Evolutionary conservation across 2,888 invertebrate genomes (phyloP), one percentile per base, ranked within the genome.

Genomic region (Drosophila mettleri): DNA sequence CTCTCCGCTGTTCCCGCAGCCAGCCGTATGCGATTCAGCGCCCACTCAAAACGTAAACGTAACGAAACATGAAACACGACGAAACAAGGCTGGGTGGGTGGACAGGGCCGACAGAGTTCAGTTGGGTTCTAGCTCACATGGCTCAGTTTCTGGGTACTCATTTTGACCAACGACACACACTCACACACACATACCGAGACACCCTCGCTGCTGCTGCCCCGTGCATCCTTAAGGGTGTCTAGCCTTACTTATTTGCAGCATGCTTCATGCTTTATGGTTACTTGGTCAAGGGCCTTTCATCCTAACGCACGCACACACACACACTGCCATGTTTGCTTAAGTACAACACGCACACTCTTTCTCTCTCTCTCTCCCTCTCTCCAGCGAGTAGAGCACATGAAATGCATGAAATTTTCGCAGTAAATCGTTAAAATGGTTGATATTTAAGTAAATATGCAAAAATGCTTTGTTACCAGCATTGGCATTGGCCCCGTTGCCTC

Each of bases 241-340:
- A 84, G 83, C 83, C 83, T 84, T 84, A 81, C 81, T 84, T 86
- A 84, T 84, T 86, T 84, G 82, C 81, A 84, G 82, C 81, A 84
- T 79, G 86, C 86, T 84, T 86, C 84, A 84, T 84, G 79, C 85
- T 86, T 86, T 88, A 86, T 83, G 86, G 88, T 88, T 86, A 86
- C 86, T 86, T 86, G 86, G 86, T 86, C 86, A 86, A 86, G 86
- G 86, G 88, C 86, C 81, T 86, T 87, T 82, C 72, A 75, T 75
- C 67, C 69, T 66, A 43, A 78, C 58, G 48, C 71, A 78, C 49
- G 71, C 53, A 62, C 61, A 46, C 65, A n/a, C 53, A 49, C 51
- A 46, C 60, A 52, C 14, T 60, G 39, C 31, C 34, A 74, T 70
- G 62, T 76, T 80, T 68, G 60, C 69, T 73, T 78, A 78, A 75